Conservation (phyloP, 2,113 vertebrate genomes). For the Cariama cristata region DNA sequence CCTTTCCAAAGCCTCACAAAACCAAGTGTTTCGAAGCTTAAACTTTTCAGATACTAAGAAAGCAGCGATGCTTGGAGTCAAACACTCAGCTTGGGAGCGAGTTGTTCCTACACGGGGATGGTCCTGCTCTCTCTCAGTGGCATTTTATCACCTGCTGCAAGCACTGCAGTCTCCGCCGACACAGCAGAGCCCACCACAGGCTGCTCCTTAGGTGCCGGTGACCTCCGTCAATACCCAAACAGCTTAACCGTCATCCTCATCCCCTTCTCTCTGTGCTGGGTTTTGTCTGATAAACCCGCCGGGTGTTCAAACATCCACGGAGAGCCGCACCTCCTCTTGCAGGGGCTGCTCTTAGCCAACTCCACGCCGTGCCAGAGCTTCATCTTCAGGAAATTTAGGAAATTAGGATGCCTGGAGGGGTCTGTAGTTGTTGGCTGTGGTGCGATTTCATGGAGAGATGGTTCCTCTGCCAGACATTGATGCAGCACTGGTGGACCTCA, state of each 20-base stretch:
- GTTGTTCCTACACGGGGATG: fast-evolving
- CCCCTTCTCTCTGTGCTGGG: background rate
- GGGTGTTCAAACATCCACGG: background rate
- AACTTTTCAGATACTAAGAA: background rate
- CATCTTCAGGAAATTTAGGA: background rate
- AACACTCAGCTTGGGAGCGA: background rate
- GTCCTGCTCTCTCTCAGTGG: background rate
- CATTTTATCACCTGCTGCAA: background rate
- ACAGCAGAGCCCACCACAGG: background rate
- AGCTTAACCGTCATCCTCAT: background rate
- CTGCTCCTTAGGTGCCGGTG: background rate
- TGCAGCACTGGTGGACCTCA: background rate
- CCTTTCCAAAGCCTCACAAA: background rate
- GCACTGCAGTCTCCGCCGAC: background rate
- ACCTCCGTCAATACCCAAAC: background rate
- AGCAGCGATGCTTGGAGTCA: background rate
- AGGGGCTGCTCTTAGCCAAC: background rate
- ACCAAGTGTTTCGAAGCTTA: background rate
- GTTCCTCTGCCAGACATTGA: fast-evolving
- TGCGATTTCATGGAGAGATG: fast-evolving
- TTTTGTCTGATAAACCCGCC: background rate
- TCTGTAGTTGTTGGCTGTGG: background rate
- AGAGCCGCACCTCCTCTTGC: background rate
- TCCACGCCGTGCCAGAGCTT: background rate
- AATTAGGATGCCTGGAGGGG: background rate